Evolutionary conservation across 30 jellyfish, hydroid and myxozoan genomes (phyloP).

Genomic region (Cassiopea xamachana): DNA sequence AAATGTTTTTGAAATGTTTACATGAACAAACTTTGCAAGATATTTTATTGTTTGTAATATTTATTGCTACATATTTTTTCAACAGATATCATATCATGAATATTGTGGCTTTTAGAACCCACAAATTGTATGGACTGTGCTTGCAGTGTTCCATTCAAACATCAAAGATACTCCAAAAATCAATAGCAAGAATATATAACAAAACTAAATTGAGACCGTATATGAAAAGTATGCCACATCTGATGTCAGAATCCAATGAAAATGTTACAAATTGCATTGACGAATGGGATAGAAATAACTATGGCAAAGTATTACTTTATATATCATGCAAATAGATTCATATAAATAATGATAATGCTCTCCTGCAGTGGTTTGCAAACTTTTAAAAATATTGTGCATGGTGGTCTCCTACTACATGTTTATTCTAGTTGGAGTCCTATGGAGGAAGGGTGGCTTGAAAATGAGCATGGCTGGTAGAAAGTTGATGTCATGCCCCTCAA

Average conservation of each 20-base stretch:
- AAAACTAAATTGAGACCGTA: neutral
- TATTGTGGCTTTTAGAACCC: neutral
- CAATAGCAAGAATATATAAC: neutral
- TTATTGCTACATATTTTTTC: neutral
- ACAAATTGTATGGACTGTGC: neutral
- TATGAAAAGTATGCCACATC: neutral
- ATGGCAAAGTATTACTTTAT: constrained; percentile 54
- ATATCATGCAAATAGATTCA: neutral
- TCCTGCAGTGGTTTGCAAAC: neutral
- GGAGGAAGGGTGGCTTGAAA: too few relatives aligned
- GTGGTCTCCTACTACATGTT: too few relatives aligned
- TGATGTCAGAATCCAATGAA: neutral
- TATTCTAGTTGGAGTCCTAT: too few relatives aligned
- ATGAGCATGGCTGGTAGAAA: too few relatives aligned
- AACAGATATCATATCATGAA: neutral
- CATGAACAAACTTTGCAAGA: too few relatives aligned
- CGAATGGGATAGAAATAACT: constrained; percentile 38
- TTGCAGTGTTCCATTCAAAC: neutral
- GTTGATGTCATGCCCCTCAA: too few relatives aligned
- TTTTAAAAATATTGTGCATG: too few relatives aligned
- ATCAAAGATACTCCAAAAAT: neutral
- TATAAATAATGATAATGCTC: neutral
- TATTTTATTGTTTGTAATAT: neutral
- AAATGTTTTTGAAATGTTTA: too few relatives aligned
- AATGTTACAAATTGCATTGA: neutral